These are phyloP conservation scores for Aphyosemion australe DNA, from an alignment of 2,113 vertebrate genomes.

Conservation along the genomic window DNA sequence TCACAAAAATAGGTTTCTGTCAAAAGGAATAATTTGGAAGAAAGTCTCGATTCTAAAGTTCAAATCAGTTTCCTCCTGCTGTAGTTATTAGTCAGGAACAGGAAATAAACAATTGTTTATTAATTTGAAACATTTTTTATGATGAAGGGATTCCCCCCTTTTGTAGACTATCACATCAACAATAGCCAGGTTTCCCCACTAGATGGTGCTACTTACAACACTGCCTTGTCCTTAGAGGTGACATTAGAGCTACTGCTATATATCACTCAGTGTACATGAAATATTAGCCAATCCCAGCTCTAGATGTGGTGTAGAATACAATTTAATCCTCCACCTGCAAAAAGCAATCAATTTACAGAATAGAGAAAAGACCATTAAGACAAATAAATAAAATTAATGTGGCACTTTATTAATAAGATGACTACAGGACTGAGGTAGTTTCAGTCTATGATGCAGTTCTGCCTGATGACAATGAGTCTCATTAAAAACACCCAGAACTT, in stretches of 20 bases:
- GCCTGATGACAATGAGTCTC: neutral
- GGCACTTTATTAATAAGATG: neutral
- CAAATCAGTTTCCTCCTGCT: too few species aligned
- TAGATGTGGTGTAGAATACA: conserved; percentile 20
- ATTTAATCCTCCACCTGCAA: neutral
- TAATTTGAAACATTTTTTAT: neutral
- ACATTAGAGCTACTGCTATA: conserved; percentile 21
- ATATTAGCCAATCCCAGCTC: conserved; percentile 11
- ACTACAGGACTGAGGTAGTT: neutral
- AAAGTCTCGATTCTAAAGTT: too few species aligned
- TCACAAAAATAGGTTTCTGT: too few species aligned
- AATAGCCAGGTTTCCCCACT: conserved; percentile 50
- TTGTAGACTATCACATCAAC: conserved; percentile 8
- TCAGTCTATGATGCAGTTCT: neutral
- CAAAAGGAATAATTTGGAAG: neutral
- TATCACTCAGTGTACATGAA: conserved; percentile 13
- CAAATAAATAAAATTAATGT: neutral
- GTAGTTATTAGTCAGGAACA: too few species aligned
- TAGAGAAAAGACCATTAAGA: neutral
- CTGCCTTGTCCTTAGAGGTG: conserved; percentile 20
- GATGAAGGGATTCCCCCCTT: neutral
- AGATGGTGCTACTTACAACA: conserved; percentile 75
- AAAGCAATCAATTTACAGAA: neutral
- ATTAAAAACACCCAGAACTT: neutral
- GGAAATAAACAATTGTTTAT: too few species aligned